Conservation (phyloP, 2,888 invertebrate genomes). For the Zaprionus lineosus region DNA sequence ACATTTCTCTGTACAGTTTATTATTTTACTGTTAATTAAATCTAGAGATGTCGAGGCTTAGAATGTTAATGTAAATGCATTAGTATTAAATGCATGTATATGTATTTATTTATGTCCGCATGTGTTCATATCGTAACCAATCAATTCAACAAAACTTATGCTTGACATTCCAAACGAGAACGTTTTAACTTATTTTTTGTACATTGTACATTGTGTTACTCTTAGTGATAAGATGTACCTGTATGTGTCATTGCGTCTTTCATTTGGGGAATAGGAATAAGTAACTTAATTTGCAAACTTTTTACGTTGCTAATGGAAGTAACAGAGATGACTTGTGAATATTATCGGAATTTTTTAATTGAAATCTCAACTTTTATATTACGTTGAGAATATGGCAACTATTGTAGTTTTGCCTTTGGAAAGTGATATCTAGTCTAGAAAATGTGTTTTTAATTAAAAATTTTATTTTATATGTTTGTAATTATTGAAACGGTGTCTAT, state of each 20-base stretch:
- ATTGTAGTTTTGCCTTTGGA: too few relatives aligned
- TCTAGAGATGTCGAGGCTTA: slow-evolving; percentile 14
- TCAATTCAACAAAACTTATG: slow-evolving; percentile 1
- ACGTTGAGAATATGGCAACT: too few relatives aligned
- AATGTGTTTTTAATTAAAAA: too few relatives aligned
- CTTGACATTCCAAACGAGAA: background rate
- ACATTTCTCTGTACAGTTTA: slow-evolving; percentile 37
- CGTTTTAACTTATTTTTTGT: background rate
- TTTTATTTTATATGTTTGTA: slow-evolving; percentile 8
- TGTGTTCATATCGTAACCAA: slow-evolving; percentile 4
- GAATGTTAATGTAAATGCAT: background rate
- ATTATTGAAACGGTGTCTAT: background rate
- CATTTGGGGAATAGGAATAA: too few relatives aligned
- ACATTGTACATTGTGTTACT: too few relatives aligned
- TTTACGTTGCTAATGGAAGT: too few relatives aligned
- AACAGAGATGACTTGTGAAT: too few relatives aligned
- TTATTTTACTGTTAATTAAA: slow-evolving; percentile 52
- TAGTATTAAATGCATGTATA: slow-evolving; percentile 7
- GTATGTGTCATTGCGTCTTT: too few relatives aligned
- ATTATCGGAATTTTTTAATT: too few relatives aligned
- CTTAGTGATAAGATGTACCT: slow-evolving; percentile 27
- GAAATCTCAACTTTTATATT: too few relatives aligned
- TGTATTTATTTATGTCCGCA: background rate
- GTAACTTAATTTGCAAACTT: too few relatives aligned
- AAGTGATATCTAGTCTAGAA: too few relatives aligned